phyloP scores from a whole-genome alignment of 2,888 invertebrate genomes.

The Drosophila pegasa region DNA sequence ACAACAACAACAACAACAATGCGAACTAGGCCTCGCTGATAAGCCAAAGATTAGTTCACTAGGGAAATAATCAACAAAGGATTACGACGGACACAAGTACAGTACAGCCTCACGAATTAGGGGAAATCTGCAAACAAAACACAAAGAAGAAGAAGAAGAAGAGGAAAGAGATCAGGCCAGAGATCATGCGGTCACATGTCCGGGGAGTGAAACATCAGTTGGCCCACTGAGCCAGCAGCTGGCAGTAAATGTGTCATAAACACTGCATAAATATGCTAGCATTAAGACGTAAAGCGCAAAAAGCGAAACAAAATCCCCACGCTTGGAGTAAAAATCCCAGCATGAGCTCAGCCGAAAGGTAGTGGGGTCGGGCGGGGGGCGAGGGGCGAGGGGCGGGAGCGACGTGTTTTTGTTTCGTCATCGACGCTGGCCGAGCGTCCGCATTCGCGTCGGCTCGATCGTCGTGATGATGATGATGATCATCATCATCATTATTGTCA shows the following conservation, averaged over 20 bases:
- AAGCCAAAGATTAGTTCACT: conserved; percentile 13
- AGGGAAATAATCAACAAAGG: conserved; percentile 1
- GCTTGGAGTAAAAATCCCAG: conserved; percentile 61
- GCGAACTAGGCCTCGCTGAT: conserved; percentile 23
- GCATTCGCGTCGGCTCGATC: conserved; percentile 2
- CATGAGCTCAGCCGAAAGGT: conserved; percentile 63
- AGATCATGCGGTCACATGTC: background rate
- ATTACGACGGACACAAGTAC: background rate
- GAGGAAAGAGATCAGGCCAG: too few species aligned
- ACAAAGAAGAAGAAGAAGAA: background rate
- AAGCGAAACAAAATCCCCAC: conserved; percentile 27
- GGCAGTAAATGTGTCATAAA: conserved; percentile 55
- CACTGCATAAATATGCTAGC: conserved; percentile 55
- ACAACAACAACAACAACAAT: conserved; percentile 20
- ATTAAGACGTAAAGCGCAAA: conserved; percentile 41
- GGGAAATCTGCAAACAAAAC: background rate
- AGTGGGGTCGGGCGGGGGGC: too few species aligned
- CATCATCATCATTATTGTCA: conserved; percentile 21
- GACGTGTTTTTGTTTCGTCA: conserved; percentile 58
- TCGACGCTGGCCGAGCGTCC: conserved; percentile 28
- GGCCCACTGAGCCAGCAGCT: conserved; percentile 26
- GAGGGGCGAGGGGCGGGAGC: background rate
- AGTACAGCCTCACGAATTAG: background rate
- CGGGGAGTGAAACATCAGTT: conserved; percentile 2
- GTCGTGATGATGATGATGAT: conserved; percentile 18